Evolutionary conservation across 2,888 invertebrate species (phyloP).

Genomic region (Crocallis elinguaria): DNA sequence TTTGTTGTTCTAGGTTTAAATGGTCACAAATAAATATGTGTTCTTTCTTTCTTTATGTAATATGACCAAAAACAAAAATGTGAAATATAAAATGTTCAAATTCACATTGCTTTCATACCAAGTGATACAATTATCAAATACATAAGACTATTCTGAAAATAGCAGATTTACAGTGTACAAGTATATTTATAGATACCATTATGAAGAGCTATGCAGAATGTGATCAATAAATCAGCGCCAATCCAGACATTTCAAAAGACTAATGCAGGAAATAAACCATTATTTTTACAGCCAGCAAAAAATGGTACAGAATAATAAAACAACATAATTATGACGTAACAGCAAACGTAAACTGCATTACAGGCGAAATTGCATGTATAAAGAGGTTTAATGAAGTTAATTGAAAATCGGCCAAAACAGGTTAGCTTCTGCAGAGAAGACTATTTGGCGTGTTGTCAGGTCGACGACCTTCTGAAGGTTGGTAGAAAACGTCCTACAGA

Average conservation of each 20-base stretch:
- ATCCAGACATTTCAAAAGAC: not conserved
- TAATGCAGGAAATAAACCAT: too few relatives aligned
- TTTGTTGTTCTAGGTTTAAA: too few relatives aligned
- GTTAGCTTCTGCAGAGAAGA: conserved; percentile 8
- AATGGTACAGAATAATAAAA: too few relatives aligned
- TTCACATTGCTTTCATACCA: too few relatives aligned
- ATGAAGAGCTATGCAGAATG: not conserved
- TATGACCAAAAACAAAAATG: too few relatives aligned
- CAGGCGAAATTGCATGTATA: not conserved
- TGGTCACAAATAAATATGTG: too few relatives aligned
- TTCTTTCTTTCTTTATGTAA: too few relatives aligned
- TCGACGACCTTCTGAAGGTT: conserved; percentile 42
- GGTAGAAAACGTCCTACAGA: conserved; percentile 1
- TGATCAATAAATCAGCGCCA: not conserved
- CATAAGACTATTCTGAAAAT: not conserved
- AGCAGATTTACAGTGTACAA: not conserved
- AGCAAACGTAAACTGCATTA: too few relatives aligned
- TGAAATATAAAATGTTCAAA: too few relatives aligned
- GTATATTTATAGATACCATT: not conserved
- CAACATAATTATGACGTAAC: not conserved
- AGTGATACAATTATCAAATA: too few relatives aligned
- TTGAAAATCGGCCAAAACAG: conserved; percentile 22
- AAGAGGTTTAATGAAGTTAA: conserved; percentile 4
- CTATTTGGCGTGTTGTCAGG: conserved; percentile 27
- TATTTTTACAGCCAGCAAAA: not conserved